A percentile compares a stretch with the other conserved stretches of the same genome.
These are phyloP conservation scores for Sesia apiformis DNA, from an alignment of 2,888 invertebrate genomes.

Conservation along the genomic window DNA sequence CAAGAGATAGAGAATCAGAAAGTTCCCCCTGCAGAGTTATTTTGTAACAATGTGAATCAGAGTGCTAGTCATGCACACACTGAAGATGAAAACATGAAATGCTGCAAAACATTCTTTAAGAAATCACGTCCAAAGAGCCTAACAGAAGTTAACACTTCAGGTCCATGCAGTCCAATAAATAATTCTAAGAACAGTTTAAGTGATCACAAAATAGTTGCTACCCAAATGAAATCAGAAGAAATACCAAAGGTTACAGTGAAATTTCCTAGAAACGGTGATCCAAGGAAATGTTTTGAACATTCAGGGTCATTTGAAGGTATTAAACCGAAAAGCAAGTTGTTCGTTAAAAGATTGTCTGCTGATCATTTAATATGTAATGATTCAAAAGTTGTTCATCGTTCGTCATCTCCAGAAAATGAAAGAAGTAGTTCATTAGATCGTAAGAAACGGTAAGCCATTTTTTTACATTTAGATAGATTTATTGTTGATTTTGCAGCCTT, in stretches of 20 bases:
- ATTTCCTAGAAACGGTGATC: slow-evolving; percentile 54
- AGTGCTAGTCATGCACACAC: slow-evolving; percentile 27
- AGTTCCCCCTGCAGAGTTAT: slow-evolving; percentile 29
- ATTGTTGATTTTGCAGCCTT: not conserved
- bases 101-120: slow-evolving; percentile 61
- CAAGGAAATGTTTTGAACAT: slow-evolving; percentile 58
- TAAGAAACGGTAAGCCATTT: slow-evolving; percentile 45
- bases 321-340: slow-evolving; percentile 57
- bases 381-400: slow-evolving; percentile 47
- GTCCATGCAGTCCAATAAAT: slow-evolving; percentile 51
- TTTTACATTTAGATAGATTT: not conserved
- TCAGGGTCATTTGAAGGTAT: slow-evolving; percentile 65
- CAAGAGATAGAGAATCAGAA: slow-evolving; percentile 31
- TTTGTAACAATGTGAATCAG: slow-evolving; percentile 30
- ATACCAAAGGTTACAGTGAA: slow-evolving; percentile 56
- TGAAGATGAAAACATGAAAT: slow-evolving; percentile 51
- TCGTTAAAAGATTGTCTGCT: slow-evolving; percentile 65
- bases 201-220: slow-evolving; percentile 44
- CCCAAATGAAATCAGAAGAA: slow-evolving; percentile 56
- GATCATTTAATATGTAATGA: slow-evolving; percentile 66
- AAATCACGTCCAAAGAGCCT: slow-evolving; percentile 60
- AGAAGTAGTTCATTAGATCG: slow-evolving; percentile 64
- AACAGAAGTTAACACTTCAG: slow-evolving; percentile 44
- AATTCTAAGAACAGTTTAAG: slow-evolving; percentile 50
- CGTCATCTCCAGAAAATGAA: slow-evolving; percentile 67